phyloP scores from a whole-genome alignment of 2,113 vertebrate genomes.

The Hiodon tergisus region DNA sequence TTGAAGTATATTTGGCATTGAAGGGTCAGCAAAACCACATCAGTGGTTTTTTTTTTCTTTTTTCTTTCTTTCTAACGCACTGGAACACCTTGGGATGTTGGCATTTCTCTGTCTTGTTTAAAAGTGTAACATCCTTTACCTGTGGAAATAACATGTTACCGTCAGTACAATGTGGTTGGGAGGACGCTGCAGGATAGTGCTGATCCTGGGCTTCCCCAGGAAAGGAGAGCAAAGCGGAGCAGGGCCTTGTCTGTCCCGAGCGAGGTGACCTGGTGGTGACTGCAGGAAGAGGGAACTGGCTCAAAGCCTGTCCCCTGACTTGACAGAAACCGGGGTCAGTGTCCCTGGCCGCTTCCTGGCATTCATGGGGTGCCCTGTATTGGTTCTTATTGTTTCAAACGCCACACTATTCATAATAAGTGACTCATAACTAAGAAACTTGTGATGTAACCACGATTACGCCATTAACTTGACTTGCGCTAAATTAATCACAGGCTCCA shows the following conservation, averaged over 20 bases:
- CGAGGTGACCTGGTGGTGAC: neutral
- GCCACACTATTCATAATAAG: neutral
- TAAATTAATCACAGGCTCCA: neutral
- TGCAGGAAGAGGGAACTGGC: neutral
- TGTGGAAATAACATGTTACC: no score
- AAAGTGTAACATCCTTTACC: no score
- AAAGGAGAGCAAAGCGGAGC: neutral
- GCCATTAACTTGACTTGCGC: neutral
- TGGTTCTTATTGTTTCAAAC: neutral
- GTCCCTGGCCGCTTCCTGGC: neutral
- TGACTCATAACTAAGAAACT: neutral
- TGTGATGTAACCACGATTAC: neutral
- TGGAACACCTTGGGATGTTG: no score
- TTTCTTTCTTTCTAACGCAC: no score
- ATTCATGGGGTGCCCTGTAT: neutral
- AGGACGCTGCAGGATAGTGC: neutral
- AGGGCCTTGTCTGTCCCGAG: neutral
- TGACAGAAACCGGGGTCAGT: neutral
- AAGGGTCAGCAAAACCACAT: no score
- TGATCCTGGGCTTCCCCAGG: neutral
- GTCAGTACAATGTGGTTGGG: no score
- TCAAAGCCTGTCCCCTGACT: neutral
- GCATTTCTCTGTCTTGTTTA: no score
- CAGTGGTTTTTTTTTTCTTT: no score
- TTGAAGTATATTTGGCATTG: no score